These are phyloP conservation scores for Melanotaenia trifasciata DNA, from an alignment of 2,797 vertebrate genomes.

Conservation along the genomic window DNA sequence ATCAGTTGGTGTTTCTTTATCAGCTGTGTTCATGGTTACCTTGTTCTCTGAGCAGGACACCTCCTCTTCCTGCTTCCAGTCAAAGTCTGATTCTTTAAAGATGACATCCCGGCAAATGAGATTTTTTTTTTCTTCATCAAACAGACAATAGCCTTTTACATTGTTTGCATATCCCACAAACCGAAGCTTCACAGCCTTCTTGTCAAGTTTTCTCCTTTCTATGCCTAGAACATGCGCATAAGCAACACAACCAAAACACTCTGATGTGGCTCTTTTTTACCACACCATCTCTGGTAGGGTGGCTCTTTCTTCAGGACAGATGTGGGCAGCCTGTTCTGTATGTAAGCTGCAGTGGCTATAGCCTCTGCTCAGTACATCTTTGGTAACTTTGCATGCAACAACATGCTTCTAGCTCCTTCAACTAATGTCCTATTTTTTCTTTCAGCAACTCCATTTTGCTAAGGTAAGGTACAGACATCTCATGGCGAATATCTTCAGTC, in stretches of 20 bases:
- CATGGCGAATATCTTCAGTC: conserved; percentile 57
- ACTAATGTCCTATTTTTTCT: conserved; percentile 47
- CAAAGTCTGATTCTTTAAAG: conserved; percentile 40
- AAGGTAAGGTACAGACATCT: conserved; percentile 43
- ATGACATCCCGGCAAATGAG: conserved; percentile 30
- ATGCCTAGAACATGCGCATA: conserved; percentile 41
- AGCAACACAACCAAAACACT: conserved; percentile 55
- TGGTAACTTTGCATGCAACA: conserved; percentile 41
- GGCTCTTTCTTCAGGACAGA: conserved; percentile 37
- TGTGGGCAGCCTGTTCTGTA: conserved; percentile 56
- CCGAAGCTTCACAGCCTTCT: conserved; percentile 30
- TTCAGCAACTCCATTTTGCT: conserved; percentile 57
- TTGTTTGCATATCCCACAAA: conserved; percentile 49
- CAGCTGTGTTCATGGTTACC: background rate
- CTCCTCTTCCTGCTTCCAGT: conserved; percentile 19
- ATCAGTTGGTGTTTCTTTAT: conserved; percentile 8
- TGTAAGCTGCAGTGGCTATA: conserved; percentile 41
- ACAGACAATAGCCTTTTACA: conserved; percentile 41
- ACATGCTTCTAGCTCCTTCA: conserved; percentile 48
- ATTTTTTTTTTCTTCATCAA: conserved; percentile 42
- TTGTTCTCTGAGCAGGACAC: conserved; percentile 17
- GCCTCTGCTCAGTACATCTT: conserved; percentile 50
- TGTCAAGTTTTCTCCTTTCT: conserved; percentile 27
- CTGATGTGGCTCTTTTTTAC: conserved; percentile 46
- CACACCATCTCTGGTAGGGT: conserved; percentile 47